Conservation (phyloP, 2,888 invertebrate species). For the Sisyra terminalis region DNA sequence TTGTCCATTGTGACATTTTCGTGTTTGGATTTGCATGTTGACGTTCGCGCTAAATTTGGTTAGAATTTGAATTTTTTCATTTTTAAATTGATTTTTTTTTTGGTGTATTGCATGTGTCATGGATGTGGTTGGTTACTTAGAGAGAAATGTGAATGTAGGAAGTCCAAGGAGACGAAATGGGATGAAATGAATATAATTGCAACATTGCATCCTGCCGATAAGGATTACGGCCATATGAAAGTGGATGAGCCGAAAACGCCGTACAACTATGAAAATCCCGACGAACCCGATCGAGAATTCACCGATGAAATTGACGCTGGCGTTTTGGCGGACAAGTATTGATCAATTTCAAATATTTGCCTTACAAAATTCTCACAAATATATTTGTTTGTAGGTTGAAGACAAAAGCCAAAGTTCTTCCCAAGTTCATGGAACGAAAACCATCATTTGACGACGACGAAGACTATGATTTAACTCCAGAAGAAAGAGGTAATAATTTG, state of each 20-base stretch:
- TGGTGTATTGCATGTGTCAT: not conserved
- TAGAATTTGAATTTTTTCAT: not conserved
- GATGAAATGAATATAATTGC: constrained; percentile 99
- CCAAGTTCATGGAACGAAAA: constrained; percentile 29
- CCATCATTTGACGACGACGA: constrained; percentile 19
- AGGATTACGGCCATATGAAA: constrained; percentile 99
- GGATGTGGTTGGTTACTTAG: not conserved
- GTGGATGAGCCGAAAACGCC: constrained; percentile 97
- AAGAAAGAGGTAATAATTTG: constrained; percentile 26
- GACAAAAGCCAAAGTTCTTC: constrained; percentile 20
- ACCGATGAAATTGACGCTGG: constrained; percentile 43
- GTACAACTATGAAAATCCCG: constrained; percentile 37
- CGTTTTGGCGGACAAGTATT: constrained; percentile 60
- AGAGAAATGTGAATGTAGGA: constrained; percentile 2
- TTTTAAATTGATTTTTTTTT: constrained; percentile 1
- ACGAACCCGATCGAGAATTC: constrained; percentile 31
- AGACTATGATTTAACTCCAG: constrained; percentile 28
- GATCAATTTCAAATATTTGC: constrained; percentile 7
- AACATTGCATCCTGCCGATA: constrained; percentile 92
- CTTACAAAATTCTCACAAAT: too few species aligned
- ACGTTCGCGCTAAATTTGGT: not conserved
- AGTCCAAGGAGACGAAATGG: constrained; percentile 56
- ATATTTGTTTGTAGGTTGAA: not conserved
- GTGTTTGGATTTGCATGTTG: not conserved
- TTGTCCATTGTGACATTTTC: not conserved